Conservation (phyloP, 30 jellyfish, hydroid and myxozoan species). For the Cassiopea xamachana region DNA sequence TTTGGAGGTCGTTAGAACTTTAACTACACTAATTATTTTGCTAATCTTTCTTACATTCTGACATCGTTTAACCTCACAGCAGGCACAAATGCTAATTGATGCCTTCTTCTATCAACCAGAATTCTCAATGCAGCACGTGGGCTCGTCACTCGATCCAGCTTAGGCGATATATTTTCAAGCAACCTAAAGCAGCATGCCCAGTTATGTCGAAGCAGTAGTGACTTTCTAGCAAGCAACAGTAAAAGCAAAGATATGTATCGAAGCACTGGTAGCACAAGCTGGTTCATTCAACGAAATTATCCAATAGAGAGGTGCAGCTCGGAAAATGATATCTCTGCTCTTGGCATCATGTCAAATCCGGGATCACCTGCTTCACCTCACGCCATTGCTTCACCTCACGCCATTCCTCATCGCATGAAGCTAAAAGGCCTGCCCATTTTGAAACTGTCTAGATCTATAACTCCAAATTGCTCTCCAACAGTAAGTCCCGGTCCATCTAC, state of each 20-base stretch:
- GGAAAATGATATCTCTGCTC: slow-evolving; percentile 25
- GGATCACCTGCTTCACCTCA: slow-evolving; percentile 29
- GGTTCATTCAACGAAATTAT: slow-evolving; percentile 1
- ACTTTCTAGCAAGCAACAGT: slow-evolving; percentile 22
- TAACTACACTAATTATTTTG: too few species aligned
- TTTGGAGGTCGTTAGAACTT: too few species aligned
- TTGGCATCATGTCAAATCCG: slow-evolving; percentile 24
- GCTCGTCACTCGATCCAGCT: slow-evolving; percentile 34
- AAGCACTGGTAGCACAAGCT: slow-evolving; percentile 5
- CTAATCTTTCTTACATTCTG: too few species aligned
- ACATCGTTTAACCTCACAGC: too few species aligned
- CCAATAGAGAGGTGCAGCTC: slow-evolving; percentile 36
- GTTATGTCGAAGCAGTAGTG: slow-evolving; percentile 67
- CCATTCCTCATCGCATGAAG: slow-evolving; percentile 1
- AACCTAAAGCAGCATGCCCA: slow-evolving; percentile 35
- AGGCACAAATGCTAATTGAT: background rate
- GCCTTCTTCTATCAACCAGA: background rate
- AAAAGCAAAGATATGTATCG: background rate
- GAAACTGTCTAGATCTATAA: slow-evolving; percentile 53
- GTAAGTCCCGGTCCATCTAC: slow-evolving; percentile 48
- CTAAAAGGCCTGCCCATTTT: slow-evolving; percentile 58
- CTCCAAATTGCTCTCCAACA: slow-evolving; percentile 57
- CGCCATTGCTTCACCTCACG: background rate
- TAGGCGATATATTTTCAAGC: slow-evolving; percentile 18
- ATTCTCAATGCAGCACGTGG: slow-evolving; percentile 66